phyloP scores from a whole-genome alignment of 2,888 invertebrate species.

The Mesoligia furuncula region DNA sequence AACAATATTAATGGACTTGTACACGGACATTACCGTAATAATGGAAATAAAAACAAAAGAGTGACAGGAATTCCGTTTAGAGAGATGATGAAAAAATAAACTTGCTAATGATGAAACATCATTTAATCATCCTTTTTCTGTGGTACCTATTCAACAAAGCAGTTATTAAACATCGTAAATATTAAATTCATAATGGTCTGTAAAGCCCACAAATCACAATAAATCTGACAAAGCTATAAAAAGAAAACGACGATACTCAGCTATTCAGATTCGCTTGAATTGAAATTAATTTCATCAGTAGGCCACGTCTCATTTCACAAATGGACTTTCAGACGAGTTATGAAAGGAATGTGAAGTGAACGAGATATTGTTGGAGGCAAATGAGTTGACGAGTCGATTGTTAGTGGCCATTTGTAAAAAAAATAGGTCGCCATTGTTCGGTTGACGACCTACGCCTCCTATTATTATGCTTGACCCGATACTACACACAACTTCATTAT shows the following conservation, averaged over 20 bases:
- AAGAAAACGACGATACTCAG: constrained; percentile 49
- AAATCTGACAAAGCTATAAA: constrained; percentile 48
- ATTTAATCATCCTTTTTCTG: constrained; percentile 7
- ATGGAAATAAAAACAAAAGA: constrained; percentile 31
- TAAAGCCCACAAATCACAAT: constrained; percentile 37
- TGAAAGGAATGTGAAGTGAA: constrained; percentile 77
- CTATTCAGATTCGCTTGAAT: constrained; percentile 66
- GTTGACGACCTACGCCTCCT: constrained; percentile 78
- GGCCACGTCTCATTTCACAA: constrained; percentile 69
- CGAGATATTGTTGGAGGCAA: constrained; percentile 79
- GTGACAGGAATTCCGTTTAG: constrained; percentile 1
- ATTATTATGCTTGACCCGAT: constrained; percentile 69
- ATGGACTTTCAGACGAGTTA: constrained; percentile 67
- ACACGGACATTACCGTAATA: constrained; percentile 27
- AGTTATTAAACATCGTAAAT: constrained; percentile 30
- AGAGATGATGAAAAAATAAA: constrained; percentile 1
- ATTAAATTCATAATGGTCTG: constrained; percentile 22
- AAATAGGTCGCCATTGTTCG: constrained; percentile 82
- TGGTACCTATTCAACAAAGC: constrained; percentile 5
- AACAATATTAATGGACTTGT: constrained; percentile 44
- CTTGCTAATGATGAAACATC: constrained; percentile 6
- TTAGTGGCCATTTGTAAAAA: constrained; percentile 78
- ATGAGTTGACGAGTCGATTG: constrained; percentile 81
- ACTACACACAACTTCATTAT: constrained; percentile 66
- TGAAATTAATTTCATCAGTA: constrained; percentile 67